Conservation (phyloP, 2,113 vertebrate genomes). For the Acrocephalus arundinaceus region DNA sequence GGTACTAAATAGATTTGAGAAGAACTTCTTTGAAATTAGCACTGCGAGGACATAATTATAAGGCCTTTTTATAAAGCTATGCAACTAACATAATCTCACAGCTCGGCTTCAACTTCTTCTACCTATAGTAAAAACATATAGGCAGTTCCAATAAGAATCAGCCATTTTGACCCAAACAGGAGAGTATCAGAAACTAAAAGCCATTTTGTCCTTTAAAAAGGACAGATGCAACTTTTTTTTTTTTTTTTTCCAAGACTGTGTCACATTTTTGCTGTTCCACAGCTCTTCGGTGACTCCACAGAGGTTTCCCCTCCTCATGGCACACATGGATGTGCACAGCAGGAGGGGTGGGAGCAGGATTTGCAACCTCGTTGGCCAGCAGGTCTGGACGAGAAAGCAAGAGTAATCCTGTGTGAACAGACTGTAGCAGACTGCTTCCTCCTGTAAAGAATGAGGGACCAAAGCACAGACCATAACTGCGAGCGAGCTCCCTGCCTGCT, state of each 20-base stretch:
- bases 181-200: neutral
- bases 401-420: neutral
- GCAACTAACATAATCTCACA: neutral
- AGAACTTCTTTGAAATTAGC: neutral
- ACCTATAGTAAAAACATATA: neutral
- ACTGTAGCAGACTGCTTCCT: neutral
- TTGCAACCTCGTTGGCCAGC: neutral
- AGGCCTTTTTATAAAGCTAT: neutral
- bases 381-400: neutral
- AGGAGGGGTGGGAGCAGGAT: neutral
- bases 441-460: neutral
- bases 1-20: neutral
- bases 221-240: neutral
- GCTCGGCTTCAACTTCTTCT: neutral
- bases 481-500: neutral
- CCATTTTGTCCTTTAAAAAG: neutral
- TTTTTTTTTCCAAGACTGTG: neutral
- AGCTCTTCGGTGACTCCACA: neutral
- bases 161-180: neutral
- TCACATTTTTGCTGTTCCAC: neutral
- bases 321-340: accelerated
- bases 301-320: accelerated
- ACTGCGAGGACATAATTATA: neutral
- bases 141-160: neutral
- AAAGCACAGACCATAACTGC: neutral